Base-by-base conservation (phyloP, 2,113 vertebrate genomes). In the Callorhinus ursinus region DNA sequence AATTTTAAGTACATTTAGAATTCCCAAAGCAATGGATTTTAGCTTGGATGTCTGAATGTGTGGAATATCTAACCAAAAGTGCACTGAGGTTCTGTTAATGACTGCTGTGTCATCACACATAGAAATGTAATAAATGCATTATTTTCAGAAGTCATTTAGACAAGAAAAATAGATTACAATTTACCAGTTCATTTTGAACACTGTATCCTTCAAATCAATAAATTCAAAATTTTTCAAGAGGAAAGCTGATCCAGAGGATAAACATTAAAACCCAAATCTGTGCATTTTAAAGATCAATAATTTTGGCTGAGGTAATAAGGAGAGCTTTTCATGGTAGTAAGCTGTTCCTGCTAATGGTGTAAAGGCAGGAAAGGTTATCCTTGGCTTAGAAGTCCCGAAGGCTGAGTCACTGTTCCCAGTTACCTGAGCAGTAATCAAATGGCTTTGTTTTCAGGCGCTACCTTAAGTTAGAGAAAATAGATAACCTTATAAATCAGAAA, bases 31-130 rank as follows among this genome's bases (percentile, higher is more conserved):
- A 96, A 12, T 65, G 84, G 67, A 91, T 97, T 98, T 93, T 89
- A 79, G 33, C 55, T 96, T 93, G 82, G 59, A 26, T 91, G 82
- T 93, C n/a, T 90, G 79, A 77, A 49, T 77, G 46, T 76, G 11
- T 92, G 79, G 36, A 95, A 31, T 88, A 81, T 33, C 46, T 87
- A 95, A 94, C 39, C 46, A 91, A 59, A 90, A 76, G 71, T 96
- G 28, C 76, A 53, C 31, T 76, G 26, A 94, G 63, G 2, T 94
- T 95, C 53, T 92, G 76, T 85, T 90, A 69, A 36, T 83, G 51
- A 95, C 46, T 97, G 89, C 93, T 96, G 71, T 95, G 87, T 97
- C 92, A 97, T 98, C 82, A 76, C 53, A 91, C 67, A 63, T 8
- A 95, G 79, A 96, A 95, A 95, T 92, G 51, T 94, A 92, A 86